A percentile compares a stretch with the other conserved stretches of the same genome.
Conservation (phyloP, 2,797 vertebrate genomes). For the Florisuga fusca region DNA sequence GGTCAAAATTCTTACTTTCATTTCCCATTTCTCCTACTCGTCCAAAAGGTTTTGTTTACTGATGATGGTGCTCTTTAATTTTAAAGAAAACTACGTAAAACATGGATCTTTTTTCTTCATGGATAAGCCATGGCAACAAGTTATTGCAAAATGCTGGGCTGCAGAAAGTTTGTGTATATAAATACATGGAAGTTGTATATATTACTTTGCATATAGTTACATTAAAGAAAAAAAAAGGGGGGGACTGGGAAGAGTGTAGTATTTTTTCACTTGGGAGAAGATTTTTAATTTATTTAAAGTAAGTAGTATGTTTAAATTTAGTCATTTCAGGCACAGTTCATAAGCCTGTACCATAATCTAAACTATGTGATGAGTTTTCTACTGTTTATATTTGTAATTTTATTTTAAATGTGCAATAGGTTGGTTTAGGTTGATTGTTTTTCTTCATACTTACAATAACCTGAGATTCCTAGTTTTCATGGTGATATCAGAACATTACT, state of each 20-base stretch:
- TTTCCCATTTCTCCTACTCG: neutral
- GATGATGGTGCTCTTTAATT: neutral
- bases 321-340: neutral
- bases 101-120: neutral
- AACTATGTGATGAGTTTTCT: too few relatives aligned
- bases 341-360: neutral
- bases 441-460: neutral
- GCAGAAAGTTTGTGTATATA: neutral
- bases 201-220: neutral
- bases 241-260: neutral
- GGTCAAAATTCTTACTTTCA: neutral
- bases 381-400: neutral
- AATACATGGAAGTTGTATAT: neutral
- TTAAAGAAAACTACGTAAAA: neutral
- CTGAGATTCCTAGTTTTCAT: neutral
- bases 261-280: neutral
- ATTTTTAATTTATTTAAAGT: neutral
- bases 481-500: neutral
- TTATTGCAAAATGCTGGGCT: neutral
- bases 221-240: neutral
- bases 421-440: neutral
- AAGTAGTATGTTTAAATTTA: neutral
- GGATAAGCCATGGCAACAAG: accelerated
- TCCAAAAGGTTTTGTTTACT: neutral
- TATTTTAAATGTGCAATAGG: neutral